A percentile compares a stretch with the other conserved stretches of the same genome.
phyloP scores from a whole-genome alignment of 2,113 vertebrate genomes.

The Neomonachus schauinslandi region DNA sequence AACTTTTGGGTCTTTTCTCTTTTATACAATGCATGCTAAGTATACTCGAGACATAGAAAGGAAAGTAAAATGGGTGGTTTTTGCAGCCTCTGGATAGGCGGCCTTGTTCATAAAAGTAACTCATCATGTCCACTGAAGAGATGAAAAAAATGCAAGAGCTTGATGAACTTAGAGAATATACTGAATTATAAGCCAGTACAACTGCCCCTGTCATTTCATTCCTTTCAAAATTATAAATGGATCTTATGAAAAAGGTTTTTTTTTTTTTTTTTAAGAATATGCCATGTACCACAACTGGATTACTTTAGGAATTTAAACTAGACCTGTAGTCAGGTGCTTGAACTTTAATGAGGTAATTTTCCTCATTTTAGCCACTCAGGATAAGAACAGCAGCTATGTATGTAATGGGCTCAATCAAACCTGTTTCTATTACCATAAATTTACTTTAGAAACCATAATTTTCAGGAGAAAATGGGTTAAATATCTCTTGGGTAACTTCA shows the following conservation, averaged over 20 bases:
- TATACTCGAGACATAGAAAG: background rate
- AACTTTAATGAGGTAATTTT: background rate
- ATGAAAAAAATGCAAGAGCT: background rate
- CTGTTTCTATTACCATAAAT: background rate
- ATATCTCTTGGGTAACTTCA: background rate
- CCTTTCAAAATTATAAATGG: background rate
- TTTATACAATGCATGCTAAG: background rate
- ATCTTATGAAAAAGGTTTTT: background rate
- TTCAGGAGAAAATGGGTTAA: background rate
- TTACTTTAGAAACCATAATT: background rate
- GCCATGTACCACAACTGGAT: background rate
- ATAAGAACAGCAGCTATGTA: background rate
- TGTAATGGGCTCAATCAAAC: background rate
- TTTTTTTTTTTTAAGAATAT: background rate
- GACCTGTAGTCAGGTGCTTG: background rate
- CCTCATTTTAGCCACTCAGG: background rate
- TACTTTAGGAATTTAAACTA: background rate
- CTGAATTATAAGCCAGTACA: background rate
- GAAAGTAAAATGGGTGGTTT: background rate
- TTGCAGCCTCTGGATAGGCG: background rate
- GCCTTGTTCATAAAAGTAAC: background rate
- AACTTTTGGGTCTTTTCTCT: background rate
- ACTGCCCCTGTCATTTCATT: fast-evolving
- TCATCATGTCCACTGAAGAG: background rate
- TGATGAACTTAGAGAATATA: background rate